These are phyloP conservation scores for Adrianichthys oophorus DNA, from an alignment of 2,797 vertebrate genomes.

Conservation along the genomic window DNA sequence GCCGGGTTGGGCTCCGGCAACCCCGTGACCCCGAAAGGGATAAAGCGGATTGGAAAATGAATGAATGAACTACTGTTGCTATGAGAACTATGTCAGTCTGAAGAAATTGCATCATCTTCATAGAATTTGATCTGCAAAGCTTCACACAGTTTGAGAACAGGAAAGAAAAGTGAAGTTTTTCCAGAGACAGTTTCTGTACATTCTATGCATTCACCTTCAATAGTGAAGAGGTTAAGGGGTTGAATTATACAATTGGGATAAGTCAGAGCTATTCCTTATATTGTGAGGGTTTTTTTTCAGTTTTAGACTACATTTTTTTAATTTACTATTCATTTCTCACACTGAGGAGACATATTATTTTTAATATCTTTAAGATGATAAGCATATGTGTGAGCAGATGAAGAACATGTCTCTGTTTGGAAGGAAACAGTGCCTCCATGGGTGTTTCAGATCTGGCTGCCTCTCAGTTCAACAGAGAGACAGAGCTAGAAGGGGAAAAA, in stretches of 20 bases:
- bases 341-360: slow-evolving; percentile 36
- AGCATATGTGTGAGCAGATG: slow-evolving; percentile 19
- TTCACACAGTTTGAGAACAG: slow-evolving; percentile 21
- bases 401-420: slow-evolving; percentile 24
- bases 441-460: slow-evolving; percentile 71
- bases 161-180: slow-evolving; percentile 26
- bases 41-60: no score
- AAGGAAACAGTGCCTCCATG: slow-evolving; percentile 61
- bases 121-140: slow-evolving; percentile 7
- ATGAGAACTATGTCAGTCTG: not conserved
- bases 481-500: slow-evolving; percentile 29
- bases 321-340: slow-evolving; percentile 63
- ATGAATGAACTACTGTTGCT: not conserved
- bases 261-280: slow-evolving; percentile 58
- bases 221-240: slow-evolving; percentile 15
- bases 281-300: slow-evolving; percentile 55
- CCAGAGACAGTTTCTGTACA: slow-evolving; percentile 34
- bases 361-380: slow-evolving; percentile 48
- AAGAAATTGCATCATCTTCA: slow-evolving; percentile 22
- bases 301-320: slow-evolving; percentile 51
- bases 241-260: slow-evolving; percentile 20
- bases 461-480: slow-evolving; percentile 61
- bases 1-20: no score
- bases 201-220: slow-evolving; percentile 30
- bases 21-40: no score